A percentile compares a stretch with the other conserved stretches of the same genome.
phyloP scores from a whole-genome alignment of 2,113 vertebrate genomes.

The Megalops atlanticus region DNA sequence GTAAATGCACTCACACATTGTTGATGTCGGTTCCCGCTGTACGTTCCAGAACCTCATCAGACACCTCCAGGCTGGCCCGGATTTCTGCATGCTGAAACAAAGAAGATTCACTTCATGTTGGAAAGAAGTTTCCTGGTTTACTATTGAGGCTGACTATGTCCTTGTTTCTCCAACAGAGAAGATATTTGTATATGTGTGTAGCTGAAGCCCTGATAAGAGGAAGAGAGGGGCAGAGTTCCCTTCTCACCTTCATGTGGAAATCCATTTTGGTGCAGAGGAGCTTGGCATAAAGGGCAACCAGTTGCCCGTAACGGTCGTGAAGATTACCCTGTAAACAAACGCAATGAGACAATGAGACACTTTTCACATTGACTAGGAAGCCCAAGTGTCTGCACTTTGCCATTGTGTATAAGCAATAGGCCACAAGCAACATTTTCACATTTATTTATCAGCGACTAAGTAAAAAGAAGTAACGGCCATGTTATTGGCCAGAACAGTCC shows the following conservation, averaged over 20 bases:
- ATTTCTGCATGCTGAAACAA: slow-evolving; percentile 83
- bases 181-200: background rate
- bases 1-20: slow-evolving; percentile 83
- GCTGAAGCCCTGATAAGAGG: background rate
- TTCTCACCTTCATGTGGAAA: slow-evolving; percentile 88
- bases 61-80: slow-evolving; percentile 82
- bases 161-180: background rate
- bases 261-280: slow-evolving; percentile 91
- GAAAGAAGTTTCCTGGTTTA: too few relatives aligned
- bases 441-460: too few relatives aligned
- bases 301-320: slow-evolving; percentile 90
- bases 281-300: slow-evolving; percentile 90
- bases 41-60: slow-evolving; percentile 89
- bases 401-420: background rate
- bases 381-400: background rate
- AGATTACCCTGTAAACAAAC: slow-evolving; percentile 74
- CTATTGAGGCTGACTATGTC: too few relatives aligned
- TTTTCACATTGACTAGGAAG: background rate
- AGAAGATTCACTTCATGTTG: too few relatives aligned
- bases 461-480: too few relatives aligned
- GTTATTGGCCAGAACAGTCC: too few relatives aligned
- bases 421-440: too few relatives aligned
- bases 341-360: background rate
- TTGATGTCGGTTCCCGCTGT: slow-evolving; percentile 88
- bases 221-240: background rate